A percentile compares a stretch with the other conserved stretches of the same genome.
Evolutionary conservation across 2,797 vertebrate genomes (phyloP).

Genomic region (Megaceryle alcyon): DNA sequence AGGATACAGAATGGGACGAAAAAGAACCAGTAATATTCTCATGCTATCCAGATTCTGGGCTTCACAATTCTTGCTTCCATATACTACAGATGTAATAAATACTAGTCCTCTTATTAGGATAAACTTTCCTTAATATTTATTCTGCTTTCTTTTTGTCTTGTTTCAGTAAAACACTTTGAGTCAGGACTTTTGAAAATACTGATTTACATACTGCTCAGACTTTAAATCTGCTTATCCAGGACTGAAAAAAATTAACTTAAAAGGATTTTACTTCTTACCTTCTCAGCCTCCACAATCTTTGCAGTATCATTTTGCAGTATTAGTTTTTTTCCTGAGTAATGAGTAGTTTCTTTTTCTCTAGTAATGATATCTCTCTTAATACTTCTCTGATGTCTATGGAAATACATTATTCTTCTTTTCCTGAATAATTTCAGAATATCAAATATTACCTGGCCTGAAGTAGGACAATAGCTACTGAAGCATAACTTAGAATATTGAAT

Average conservation of each 20-base stretch:
- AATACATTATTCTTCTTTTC: not conserved
- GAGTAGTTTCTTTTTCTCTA: not conserved
- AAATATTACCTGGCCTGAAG: not conserved
- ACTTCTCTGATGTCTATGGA: not conserved
- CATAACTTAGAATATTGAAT: not conserved
- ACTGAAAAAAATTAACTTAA: not conserved
- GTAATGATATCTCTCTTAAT: not conserved
- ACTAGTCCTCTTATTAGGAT: not conserved
- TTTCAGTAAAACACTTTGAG: not conserved
- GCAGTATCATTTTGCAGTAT: not conserved
- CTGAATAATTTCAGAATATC: accelerated
- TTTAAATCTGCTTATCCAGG: not conserved
- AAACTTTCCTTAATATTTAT: not conserved
- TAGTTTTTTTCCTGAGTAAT: not conserved
- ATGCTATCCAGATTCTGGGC: not conserved
- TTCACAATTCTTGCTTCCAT: not conserved
- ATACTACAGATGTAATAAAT: not conserved
- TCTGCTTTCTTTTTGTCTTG: not conserved
- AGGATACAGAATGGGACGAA: not conserved
- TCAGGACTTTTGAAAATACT: not conserved
- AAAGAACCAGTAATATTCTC: not conserved
- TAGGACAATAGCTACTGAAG: not conserved
- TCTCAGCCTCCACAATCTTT: not conserved
- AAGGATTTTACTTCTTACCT: not conserved
- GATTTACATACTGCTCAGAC: not conserved